These are phyloP conservation scores for Pangasius djambal DNA, from an alignment of 2,797 vertebrate genomes.

Conservation along the genomic window DNA sequence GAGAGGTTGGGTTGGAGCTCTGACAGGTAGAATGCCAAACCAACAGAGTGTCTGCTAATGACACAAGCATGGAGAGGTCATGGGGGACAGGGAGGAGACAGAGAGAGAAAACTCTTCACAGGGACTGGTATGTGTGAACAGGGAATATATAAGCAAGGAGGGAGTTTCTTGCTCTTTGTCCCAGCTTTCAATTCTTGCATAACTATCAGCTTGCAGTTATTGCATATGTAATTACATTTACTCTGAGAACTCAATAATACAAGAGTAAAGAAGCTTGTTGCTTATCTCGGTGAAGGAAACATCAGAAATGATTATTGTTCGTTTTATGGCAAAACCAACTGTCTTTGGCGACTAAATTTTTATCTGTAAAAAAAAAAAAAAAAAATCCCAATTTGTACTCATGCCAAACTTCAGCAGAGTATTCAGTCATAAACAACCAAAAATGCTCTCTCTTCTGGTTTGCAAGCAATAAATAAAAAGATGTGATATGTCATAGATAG, in stretches of 20 bases:
- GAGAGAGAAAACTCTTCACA: conserved; percentile 2
- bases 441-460: conserved; percentile 36
- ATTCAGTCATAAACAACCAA: conserved; percentile 35
- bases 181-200: conserved; percentile 16
- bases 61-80: neutral
- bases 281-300: neutral
- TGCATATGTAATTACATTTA: conserved; percentile 27
- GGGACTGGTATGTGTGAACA: neutral
- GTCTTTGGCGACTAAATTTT: conserved; percentile 19
- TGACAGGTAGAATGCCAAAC: neutral
- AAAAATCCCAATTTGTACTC: conserved; percentile 47
- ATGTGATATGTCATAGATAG: conserved; percentile 63
- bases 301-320: neutral
- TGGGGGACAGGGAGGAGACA: conserved; percentile 13
- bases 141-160: neutral
- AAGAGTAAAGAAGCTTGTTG: neutral
- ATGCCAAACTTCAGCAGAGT: conserved; percentile 40
- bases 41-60: neutral
- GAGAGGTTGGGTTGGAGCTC: neutral
- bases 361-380: neutral
- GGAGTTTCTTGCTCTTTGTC: conserved; percentile 12
- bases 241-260: conserved; percentile 1
- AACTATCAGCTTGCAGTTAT: conserved; percentile 13
- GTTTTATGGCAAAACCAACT: conserved; percentile 18
- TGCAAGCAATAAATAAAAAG: conserved; percentile 63